phyloP scores from a whole-genome alignment of 2,888 invertebrate genomes.

The Cephus rjabovi region DNA sequence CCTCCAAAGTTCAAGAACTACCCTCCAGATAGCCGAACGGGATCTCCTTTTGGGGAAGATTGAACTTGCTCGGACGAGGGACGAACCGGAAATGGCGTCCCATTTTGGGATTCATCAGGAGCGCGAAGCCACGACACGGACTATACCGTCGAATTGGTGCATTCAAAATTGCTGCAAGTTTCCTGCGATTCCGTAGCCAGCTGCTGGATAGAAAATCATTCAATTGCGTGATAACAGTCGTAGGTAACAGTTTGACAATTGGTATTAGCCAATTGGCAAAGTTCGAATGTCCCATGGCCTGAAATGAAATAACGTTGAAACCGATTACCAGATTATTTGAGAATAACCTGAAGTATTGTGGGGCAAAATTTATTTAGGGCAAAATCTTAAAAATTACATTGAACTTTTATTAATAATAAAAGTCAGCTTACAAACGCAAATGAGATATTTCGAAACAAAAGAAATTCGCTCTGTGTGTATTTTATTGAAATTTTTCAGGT shows the following conservation, averaged over 20 bases:
- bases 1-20: background rate
- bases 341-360: no score
- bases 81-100: background rate
- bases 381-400: no score
- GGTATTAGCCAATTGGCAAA: background rate
- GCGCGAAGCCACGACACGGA: background rate
- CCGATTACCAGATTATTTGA: no score
- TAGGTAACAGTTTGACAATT: background rate
- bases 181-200: background rate
- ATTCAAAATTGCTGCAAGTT: background rate
- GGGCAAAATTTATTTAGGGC: no score
- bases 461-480: no score
- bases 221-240: background rate
- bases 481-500: no score
- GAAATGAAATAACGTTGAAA: background rate
- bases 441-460: no score
- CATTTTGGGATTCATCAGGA: background rate
- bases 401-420: no score
- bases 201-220: background rate
- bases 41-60: background rate
- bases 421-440: no score
- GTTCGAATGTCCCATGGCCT: background rate
- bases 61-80: background rate
- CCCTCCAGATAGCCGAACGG: background rate
- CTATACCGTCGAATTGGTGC: background rate